Percentiles rank a stretch among this genome's conserved stretches.
Evolutionary conservation across 2,888 invertebrate species (phyloP).

Genomic region (Lamellibrachia satsuma): DNA sequence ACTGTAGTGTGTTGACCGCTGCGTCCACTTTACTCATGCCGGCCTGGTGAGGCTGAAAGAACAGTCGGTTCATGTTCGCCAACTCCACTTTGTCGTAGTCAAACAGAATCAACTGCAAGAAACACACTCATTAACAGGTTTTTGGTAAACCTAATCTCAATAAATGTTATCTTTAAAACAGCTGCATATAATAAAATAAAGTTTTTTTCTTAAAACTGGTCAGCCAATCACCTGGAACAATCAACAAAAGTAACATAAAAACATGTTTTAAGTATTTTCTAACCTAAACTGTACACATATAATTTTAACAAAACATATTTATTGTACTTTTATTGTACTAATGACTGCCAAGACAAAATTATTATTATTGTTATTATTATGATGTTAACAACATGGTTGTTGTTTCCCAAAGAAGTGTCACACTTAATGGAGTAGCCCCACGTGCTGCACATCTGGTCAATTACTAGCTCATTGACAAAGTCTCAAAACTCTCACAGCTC

Average conservation of each 20-base stretch:
- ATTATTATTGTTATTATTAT: neutral
- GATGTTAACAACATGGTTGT: neutral
- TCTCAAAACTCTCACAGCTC: neutral
- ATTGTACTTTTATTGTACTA: no score
- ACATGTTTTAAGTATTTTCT: no score
- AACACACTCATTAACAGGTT: neutral
- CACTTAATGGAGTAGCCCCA: no score
- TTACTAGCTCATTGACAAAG: no score
- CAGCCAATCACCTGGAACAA: no score
- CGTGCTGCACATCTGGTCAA: no score
- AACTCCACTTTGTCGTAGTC: slow-evolving; percentile 99
- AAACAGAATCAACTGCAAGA: slow-evolving; percentile 84
- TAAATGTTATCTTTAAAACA: no score
- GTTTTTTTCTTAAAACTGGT: no score
- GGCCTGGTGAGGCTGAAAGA: slow-evolving; percentile 91
- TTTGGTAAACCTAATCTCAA: neutral
- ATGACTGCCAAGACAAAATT: no score
- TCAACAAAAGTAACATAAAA: no score
- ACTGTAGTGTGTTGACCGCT: slow-evolving; percentile 65
- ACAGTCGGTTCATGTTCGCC: slow-evolving; percentile 98
- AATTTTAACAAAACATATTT: neutral
- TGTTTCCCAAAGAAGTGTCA: no score
- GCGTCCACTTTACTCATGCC: slow-evolving; percentile 86
- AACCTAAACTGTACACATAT: neutral
- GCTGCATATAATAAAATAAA: no score